Conservation (phyloP, 2,888 invertebrate genomes). For the Schizotus pectinicornis region DNA sequence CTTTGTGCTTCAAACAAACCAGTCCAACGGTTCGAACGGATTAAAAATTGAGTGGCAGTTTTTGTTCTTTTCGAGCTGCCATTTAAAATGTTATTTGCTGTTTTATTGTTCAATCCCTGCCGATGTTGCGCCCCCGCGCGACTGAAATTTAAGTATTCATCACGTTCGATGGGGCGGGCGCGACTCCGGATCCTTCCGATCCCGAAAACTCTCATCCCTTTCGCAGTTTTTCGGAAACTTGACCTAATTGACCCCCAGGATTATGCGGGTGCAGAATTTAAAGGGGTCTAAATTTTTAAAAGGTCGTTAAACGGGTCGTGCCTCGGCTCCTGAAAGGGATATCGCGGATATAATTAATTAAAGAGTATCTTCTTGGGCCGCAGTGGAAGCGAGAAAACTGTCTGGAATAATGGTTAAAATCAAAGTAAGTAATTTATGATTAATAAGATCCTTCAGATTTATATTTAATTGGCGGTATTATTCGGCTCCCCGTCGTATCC, state of each 20-base stretch:
- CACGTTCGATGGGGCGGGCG: not conserved
- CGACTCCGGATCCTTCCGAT: not conserved
- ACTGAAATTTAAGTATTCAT: not conserved
- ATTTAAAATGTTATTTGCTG: slow-evolving; percentile 40
- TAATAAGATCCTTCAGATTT: slow-evolving; percentile 34
- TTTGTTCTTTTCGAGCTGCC: slow-evolving; percentile 42
- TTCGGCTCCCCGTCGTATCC: slow-evolving; percentile 32
- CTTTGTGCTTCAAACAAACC: slow-evolving; percentile 46
- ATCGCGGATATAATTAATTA: slow-evolving; percentile 21
- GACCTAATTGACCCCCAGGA: not conserved
- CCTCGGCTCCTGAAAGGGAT: slow-evolving; percentile 7
- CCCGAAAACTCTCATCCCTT: too few species aligned
- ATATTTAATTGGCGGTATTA: slow-evolving; percentile 37
- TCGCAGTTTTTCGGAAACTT: not conserved
- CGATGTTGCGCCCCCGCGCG: not conserved
- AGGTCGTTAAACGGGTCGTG: not conserved
- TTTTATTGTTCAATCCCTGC: slow-evolving; percentile 32
- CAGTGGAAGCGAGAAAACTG: slow-evolving; percentile 11
- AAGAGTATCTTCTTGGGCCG: slow-evolving; percentile 3
- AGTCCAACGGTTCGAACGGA: slow-evolving; percentile 46
- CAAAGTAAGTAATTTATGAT: slow-evolving; percentile 31
- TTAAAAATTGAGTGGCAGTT: slow-evolving; percentile 50
- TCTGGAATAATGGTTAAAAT: slow-evolving; percentile 28
- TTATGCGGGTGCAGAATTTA: too few species aligned
- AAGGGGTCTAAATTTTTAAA: not conserved